Evolutionary conservation across 2,888 invertebrate genomes (phyloP).

Genomic region (Latheticus oryzae): DNA sequence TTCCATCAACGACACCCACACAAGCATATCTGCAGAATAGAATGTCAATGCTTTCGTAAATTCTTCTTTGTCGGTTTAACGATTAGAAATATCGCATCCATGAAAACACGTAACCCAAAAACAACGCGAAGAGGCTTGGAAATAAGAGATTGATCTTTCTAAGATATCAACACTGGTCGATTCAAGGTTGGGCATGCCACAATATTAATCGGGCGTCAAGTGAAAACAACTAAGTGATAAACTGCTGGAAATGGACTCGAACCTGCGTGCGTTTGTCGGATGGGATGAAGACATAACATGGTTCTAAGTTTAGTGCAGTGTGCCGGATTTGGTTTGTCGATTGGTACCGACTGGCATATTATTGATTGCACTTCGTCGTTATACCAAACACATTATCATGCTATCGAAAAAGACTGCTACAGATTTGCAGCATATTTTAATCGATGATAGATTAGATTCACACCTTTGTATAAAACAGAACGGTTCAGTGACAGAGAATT

Average conservation of each 20-base stretch:
- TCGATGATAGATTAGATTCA: conserved; percentile 4
- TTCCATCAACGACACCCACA: conserved; percentile 1
- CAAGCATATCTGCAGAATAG: not conserved
- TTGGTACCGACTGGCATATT: conserved; percentile 55
- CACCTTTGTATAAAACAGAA: conserved; percentile 2
- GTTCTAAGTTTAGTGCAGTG: conserved; percentile 52
- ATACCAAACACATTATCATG: conserved; percentile 40
- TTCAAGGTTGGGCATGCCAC: conserved; percentile 64
- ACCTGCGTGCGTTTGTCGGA: conserved; percentile 63
- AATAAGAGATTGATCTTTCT: conserved; percentile 56
- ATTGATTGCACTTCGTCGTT: conserved; percentile 50
- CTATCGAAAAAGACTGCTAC: conserved; percentile 32
- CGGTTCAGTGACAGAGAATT: conserved; percentile 16
- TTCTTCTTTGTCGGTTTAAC: conserved; percentile 2
- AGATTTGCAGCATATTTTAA: conserved; percentile 33
- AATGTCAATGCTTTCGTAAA: not conserved
- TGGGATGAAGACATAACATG: conserved; percentile 63
- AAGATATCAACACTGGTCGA: conserved; percentile 59
- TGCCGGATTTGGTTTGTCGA: conserved; percentile 45
- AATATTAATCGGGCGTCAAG: conserved; percentile 67
- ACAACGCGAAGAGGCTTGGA: conserved; percentile 18
- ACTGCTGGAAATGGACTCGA: conserved; percentile 65
- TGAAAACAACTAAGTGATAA: conserved; percentile 66
- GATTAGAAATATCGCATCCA: not conserved
- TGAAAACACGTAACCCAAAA: conserved; percentile 8